Evolutionary conservation across 1,140 invertebrate genomes (phyloP), one percentile per base, ranked within the genome.

Genomic region (Zaprionus davidi): DNA sequence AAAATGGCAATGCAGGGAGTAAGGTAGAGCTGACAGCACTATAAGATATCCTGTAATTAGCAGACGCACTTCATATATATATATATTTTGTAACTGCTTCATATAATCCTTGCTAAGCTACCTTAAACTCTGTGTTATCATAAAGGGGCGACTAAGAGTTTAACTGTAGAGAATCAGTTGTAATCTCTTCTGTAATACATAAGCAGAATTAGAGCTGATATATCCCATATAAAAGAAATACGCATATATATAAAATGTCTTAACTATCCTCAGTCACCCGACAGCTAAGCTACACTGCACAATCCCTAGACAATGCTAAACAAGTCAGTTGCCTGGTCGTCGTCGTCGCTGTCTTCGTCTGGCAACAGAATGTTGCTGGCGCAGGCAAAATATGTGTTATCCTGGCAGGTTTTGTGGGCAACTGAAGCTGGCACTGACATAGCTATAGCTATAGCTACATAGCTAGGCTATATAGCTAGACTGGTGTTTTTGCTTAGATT

Each of bases 341-440:
- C 9, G 31, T n/a, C 41, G n/a, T 17, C 69, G 15, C 13, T 68
- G 51, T 60, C 55, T 59, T 59, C 36, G 38, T 57, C 49, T 63
- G 49, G 74, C 51, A 66, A 67, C 13, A 41, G n/a, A 72, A 77
- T 58, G 63, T 59, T 78, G 71, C 65, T 75, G 59, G 31, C 41
- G 41, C 71, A 41, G 22, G 59, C 71, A 34, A 73, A 77, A 63
- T 77, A 74, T 77, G 17, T 74, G 71, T 38, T 49, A 38, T 56
- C 12, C 36, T 46, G 65, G 46, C 65, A 65, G 66, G 53, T 70
- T 75, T 31, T 34, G 31, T 58, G 59, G 65, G 24, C 28, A n/a
- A 24, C 13, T 44, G 58, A 11, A 53, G 24, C 22, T 41, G 31
- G n/a, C 17, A 36, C 15, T 20, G 17, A 11, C 31, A 31, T 3